Base-by-base conservation (phyloP, 2,888 invertebrate species). In the Tanaodytes sp. region DNA sequence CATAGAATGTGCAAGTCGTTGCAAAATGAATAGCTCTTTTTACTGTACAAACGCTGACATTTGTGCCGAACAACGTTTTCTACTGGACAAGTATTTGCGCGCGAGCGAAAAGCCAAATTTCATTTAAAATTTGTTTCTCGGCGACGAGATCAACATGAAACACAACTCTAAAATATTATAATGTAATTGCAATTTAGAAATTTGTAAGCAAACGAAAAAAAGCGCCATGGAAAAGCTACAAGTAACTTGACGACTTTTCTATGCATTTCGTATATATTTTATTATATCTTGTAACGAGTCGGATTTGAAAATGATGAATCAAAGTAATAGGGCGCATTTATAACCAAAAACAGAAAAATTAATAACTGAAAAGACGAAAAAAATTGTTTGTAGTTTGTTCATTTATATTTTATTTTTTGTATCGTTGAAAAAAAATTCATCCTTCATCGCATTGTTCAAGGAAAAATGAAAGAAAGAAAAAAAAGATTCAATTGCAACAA, bases 261-360 rank as follows among this genome's bases (percentile, higher is more conserved):
- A 70, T 64, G 65, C 70, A 70, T 70, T 70, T 70, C 70, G 45
- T 61, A 69, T 49, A 48, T 58, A 54, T 59, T 66, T 66, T 59
- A 54, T 52, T 54, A 54, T 19, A 57, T 19, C 55, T 40, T 18
- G n/a, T 46, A 57, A 54, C 31, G 52, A 65, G 65, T 58, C 65
- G 58, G 58, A 46, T 52, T 52, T 18, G 42, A 15, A 45, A 19
- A 43, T 31, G 42, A 16, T n/a, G n/a, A n/a, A n/a, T n/a, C n/a
- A n/a, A n/a, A n/a, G n/a, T n/a, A 20, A 49, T 43, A 11, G 36
- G 54, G 40, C 39, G 62, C 63, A 55, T 63, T 40, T 55, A 54
- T 31, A 15, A n/a, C n/a, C n/a, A n/a, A n/a, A n/a, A n/a, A n/a
- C n/a, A n/a, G n/a, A n/a, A n/a, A n/a, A n/a, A n/a, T n/a, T n/a